phyloP scores from a whole-genome alignment of 2,113 vertebrate genomes.

The Ailuropoda melanoleuca region DNA sequence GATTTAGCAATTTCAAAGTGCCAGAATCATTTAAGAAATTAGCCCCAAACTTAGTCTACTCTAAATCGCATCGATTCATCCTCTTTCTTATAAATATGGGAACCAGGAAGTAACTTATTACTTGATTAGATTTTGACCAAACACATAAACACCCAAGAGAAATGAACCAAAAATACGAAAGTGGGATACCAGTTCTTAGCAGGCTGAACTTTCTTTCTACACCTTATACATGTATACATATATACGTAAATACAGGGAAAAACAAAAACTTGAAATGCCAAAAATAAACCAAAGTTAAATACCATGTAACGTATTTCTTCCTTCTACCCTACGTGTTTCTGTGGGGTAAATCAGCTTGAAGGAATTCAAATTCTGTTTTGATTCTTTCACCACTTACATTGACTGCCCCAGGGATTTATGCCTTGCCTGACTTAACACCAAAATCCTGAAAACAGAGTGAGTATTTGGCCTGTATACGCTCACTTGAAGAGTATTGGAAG shows the following conservation, averaged over 20 bases:
- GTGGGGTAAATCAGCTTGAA: slow-evolving; percentile 40
- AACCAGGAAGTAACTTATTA: not conserved
- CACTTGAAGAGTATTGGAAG: not conserved
- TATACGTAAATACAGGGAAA: not conserved
- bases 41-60: not conserved
- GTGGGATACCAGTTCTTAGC: not conserved
- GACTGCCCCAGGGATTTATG: not conserved
- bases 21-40: not conserved
- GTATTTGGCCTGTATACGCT: not conserved
- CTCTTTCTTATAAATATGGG: slow-evolving; percentile 21
- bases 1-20: not conserved
- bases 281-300: slow-evolving; percentile 42
- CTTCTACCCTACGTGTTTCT: slow-evolving; percentile 13
- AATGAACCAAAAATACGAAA: slow-evolving; percentile 17
- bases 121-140: slow-evolving; percentile 32
- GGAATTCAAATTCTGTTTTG: slow-evolving; percentile 62
- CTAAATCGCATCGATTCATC: not conserved
- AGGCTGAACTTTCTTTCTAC: slow-evolving; percentile 17
- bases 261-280: not conserved
- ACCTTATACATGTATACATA: not conserved
- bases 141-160: not conserved
- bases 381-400: not conserved
- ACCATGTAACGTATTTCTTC: slow-evolving; percentile 24
- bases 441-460: slow-evolving; percentile 12
- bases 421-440: not conserved